Evolutionary conservation across 1,140 invertebrate genomes (phyloP).

Genomic region (Drosophila baimaii): DNA sequence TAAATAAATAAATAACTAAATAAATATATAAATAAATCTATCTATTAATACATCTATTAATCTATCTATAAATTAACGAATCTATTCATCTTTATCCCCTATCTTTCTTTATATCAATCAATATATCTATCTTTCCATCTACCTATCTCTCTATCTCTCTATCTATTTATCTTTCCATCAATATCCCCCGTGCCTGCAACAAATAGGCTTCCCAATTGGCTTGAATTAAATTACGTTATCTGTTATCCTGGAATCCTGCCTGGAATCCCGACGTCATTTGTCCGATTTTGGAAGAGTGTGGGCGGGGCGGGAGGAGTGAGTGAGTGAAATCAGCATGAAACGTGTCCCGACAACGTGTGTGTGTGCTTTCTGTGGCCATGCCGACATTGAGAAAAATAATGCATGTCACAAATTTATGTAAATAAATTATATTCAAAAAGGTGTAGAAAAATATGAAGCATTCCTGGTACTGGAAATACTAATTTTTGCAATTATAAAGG

Average conservation of each 20-base stretch:
- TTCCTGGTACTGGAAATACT: background rate
- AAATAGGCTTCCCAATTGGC: conserved; percentile 21
- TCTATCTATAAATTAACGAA: too few species aligned
- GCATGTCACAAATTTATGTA: too few species aligned
- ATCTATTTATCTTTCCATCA: background rate
- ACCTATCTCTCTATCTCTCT: background rate
- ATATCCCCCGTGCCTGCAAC: conserved; percentile 11
- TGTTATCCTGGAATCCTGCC: conserved; percentile 22
- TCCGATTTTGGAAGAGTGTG: conserved; percentile 6
- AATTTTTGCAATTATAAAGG: background rate
- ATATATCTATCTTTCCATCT: background rate
- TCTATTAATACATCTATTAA: too few species aligned
- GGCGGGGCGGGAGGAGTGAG: background rate
- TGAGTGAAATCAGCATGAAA: conserved; percentile 38
- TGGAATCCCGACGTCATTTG: conserved; percentile 25
- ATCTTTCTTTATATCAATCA: background rate
- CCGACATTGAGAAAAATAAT: background rate
- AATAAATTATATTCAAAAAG: background rate
- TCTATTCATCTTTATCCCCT: too few species aligned
- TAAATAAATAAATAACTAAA: too few species aligned
- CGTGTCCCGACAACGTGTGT: conserved; percentile 60
- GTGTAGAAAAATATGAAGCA: background rate
- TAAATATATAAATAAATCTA: too few species aligned
- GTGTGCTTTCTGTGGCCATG: conserved; percentile 10
- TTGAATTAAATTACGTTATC: conserved; percentile 31